Evolutionary conservation across 2,888 invertebrate genomes (phyloP).

Genomic region (Neocrepidodera transversa): DNA sequence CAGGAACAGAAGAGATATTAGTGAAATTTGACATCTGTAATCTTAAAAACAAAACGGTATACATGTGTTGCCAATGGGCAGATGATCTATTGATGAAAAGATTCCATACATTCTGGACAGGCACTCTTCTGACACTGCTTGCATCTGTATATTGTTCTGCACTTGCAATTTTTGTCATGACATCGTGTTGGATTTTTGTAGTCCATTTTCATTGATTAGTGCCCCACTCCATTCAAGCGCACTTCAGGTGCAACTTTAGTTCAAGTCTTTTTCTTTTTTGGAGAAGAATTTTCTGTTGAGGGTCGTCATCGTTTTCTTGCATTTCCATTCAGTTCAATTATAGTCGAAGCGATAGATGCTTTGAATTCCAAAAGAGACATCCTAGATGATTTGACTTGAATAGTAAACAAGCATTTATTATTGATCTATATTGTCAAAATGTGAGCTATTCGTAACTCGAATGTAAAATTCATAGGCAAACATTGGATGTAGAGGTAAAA

Average conservation of each 20-base stretch:
- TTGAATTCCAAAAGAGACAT: no score
- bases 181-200: no score
- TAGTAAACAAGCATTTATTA: no score
- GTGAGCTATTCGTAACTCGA: no score
- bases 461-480: no score
- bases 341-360: constrained; percentile 25
- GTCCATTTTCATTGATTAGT: constrained; percentile 27
- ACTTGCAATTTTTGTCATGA: no score
- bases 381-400: no score
- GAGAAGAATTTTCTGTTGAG: constrained; percentile 8
- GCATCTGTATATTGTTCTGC: constrained; percentile 27
- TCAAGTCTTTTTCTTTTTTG: constrained; percentile 27
- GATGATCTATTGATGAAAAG: constrained; percentile 25
- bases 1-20: no score
- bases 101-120: no score
- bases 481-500: no score
- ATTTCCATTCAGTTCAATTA: constrained; percentile 25
- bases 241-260: constrained; percentile 28
- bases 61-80: constrained; percentile 20
- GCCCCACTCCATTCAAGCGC: constrained; percentile 23
- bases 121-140: constrained; percentile 26
- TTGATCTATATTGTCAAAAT: no score
- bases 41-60: constrained; percentile 4
- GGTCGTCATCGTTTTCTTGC: constrained; percentile 27
- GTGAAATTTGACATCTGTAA: background rate